These are phyloP conservation scores for Scortum barcoo DNA, from an alignment of 2,113 vertebrate species.

Conservation along the genomic window DNA sequence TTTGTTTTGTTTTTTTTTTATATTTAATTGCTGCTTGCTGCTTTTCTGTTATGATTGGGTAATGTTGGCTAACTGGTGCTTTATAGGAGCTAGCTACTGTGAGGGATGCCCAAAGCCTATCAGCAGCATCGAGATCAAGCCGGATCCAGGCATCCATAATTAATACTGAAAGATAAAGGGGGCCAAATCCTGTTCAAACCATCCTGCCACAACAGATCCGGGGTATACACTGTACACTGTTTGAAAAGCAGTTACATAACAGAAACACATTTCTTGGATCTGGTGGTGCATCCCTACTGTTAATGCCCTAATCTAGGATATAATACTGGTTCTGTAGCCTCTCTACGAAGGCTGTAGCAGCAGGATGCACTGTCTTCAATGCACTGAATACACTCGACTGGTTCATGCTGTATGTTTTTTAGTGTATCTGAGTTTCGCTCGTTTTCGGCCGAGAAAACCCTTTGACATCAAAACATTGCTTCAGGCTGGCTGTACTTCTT, in stretches of 20 bases:
- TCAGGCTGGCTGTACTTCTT: neutral
- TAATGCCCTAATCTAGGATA: neutral
- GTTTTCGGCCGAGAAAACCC: neutral
- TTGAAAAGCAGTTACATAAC: too few species aligned
- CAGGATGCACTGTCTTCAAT: neutral
- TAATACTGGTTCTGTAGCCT: neutral
- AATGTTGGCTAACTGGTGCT: neutral
- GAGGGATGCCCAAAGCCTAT: neutral
- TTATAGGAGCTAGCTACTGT: neutral
- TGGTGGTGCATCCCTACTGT: too few species aligned
- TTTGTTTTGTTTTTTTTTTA: neutral
- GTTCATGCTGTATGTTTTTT: neutral
- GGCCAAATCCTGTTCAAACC: too few species aligned
- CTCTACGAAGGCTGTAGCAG: neutral
- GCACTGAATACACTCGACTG: neutral
- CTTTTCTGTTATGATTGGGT: neutral
- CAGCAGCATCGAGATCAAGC: neutral
- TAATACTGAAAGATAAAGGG: neutral
- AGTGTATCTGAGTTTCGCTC: neutral
- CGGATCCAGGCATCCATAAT: neutral
- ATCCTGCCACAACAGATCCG: too few species aligned
- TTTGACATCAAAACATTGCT: conserved; percentile 16
- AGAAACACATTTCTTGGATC: too few species aligned
- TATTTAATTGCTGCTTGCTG: neutral
- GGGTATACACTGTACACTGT: too few species aligned